Evolutionary conservation across 1,140 invertebrate genomes (phyloP).

Genomic region (Andrena cerasifolii): DNA sequence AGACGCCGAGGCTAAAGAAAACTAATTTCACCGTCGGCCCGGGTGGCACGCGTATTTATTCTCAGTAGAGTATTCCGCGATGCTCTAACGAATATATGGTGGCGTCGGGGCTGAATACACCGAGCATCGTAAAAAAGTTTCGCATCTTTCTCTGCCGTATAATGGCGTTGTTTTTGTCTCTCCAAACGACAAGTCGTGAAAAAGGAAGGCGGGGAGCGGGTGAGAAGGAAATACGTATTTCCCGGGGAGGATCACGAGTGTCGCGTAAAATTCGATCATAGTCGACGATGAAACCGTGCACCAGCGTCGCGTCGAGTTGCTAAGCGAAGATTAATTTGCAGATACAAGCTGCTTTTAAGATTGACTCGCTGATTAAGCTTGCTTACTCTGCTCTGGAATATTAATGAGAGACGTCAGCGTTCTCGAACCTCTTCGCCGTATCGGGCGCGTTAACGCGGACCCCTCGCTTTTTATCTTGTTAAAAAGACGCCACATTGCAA

Average conservation of each 20-base stretch:
- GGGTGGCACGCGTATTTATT: constrained; percentile 8
- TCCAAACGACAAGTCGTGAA: neutral
- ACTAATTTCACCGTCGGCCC: constrained; percentile 47
- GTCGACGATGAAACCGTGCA: neutral
- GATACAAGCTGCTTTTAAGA: constrained; percentile 9
- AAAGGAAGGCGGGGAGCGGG: neutral
- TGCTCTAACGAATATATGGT: constrained; percentile 51
- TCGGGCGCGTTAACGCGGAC: neutral
- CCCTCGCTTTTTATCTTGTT: neutral
- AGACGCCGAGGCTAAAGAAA: constrained; percentile 28
- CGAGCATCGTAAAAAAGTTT: constrained; percentile 21
- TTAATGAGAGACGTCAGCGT: constrained; percentile 20
- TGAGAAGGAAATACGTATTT: neutral
- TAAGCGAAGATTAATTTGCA: constrained; percentile 5
- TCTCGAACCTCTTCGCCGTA: constrained; percentile 12
- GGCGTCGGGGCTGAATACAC: neutral
- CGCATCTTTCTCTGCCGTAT: neutral
- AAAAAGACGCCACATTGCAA: neutral
- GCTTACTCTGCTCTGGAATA: constrained; percentile 19
- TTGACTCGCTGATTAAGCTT: constrained; percentile 4
- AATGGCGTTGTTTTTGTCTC: neutral
- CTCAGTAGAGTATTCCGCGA: constrained; percentile 14
- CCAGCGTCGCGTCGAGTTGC: neutral
- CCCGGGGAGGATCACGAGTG: neutral
- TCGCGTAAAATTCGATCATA: neutral